phyloP scores from a whole-genome alignment of 2,113 vertebrate species.

The Orcinus orca region DNA sequence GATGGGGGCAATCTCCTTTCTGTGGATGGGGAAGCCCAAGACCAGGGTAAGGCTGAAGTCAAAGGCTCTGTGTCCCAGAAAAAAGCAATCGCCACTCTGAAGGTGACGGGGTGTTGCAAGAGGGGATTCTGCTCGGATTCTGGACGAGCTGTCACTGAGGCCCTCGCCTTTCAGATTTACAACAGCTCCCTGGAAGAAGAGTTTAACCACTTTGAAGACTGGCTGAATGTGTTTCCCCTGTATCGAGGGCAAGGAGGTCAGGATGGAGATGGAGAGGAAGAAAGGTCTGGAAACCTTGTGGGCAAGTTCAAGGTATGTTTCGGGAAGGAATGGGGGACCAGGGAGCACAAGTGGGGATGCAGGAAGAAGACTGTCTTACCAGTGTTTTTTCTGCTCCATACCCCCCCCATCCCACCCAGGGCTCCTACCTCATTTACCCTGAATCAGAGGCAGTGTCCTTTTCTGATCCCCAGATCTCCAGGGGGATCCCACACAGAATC shows the following conservation, averaged over 20 bases:
- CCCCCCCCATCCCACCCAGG: conserved; percentile 77
- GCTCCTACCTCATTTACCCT: conserved; percentile 93
- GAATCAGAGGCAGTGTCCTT: conserved; percentile 80
- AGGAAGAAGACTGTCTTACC: not conserved
- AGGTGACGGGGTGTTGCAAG: conserved; percentile 72
- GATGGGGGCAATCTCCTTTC: conserved; percentile 82
- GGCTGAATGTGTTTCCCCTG: conserved; percentile 91
- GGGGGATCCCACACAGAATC: conserved; percentile 91
- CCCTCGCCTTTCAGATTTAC: conserved; percentile 85
- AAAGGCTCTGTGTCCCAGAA: conserved; percentile 80
- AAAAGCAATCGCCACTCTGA: conserved; percentile 83
- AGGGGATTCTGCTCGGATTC: not conserved
- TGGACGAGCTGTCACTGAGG: not conserved
- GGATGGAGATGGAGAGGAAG: conserved; percentile 88
- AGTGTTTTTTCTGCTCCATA: not conserved
- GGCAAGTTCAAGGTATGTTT: conserved; percentile 96
- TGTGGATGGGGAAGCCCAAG: conserved; percentile 79
- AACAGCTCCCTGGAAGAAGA: conserved; percentile 90
- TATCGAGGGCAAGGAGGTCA: conserved; percentile 88
- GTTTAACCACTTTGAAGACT: conserved; percentile 94
- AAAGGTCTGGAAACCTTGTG: conserved; percentile 83
- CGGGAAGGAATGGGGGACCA: not conserved
- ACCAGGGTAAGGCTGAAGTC: conserved; percentile 76
- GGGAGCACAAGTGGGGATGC: not conserved
- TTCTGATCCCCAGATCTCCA: conserved; percentile 85